Base-by-base conservation (phyloP, 1,140 invertebrate species). In the Neodiprion virginianus region DNA sequence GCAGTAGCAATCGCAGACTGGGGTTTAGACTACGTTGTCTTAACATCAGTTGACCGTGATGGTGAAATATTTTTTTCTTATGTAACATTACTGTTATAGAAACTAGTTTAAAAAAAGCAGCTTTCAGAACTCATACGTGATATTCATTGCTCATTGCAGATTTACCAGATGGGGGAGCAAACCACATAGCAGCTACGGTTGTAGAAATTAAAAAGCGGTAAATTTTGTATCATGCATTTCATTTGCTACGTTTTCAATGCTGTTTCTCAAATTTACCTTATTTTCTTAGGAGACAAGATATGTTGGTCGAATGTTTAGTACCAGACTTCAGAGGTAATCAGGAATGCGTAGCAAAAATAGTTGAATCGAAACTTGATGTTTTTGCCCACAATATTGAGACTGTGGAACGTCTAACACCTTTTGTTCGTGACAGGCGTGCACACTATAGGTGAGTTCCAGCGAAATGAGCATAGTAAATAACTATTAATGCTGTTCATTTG, bases 331-430 rank as follows among this genome's bases (percentile, higher is more conserved):
- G 93, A 74, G 98, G 98, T 7, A 91, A 98, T 84, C 80, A 93
- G 72, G 88, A 93, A 14, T 92, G 92, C 83, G 93, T 99, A 1
- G 90, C 91, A 83, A 93, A 85, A 0, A 94, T 99, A 71, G 96
- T 94, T 0, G 84, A 91, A 12, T 95, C 95, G 70, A 96, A 96
- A 0, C 88, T 98, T 2, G 96, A 99, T 89, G 97, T 99, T 50
- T 99, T 95, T 90, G 97, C 98, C 0, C 98, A 99, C 85, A 99
- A 99, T 87, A 95, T 99, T 73, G 98, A 99, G 91, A 99, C 98
- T 87, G 94, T 96, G 0, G 95, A 98, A 85, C 89, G 93, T 75
- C 89, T 98, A 17, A 97, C 94, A 21, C 96, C 96, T 12, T 95
- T 94, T 85, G 97, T 99, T 8, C 90, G 99, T 78, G 99, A 99